Evolutionary conservation across 2,888 invertebrate species (phyloP), one percentile per base, ranked within the genome.

Genomic region (Pachymerium ferrugineum): DNA sequence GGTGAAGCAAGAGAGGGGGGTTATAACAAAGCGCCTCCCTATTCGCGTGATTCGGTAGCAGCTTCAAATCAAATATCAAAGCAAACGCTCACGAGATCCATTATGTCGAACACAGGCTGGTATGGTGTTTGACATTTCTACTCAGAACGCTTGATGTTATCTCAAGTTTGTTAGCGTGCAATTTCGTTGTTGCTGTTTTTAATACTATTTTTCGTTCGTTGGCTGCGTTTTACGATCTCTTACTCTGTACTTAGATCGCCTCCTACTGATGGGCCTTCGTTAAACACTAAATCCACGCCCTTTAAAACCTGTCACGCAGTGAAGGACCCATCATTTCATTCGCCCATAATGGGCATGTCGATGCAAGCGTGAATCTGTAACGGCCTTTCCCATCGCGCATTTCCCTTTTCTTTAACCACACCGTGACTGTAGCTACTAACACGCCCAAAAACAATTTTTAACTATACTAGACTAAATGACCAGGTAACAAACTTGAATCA

Each of bases 121-220:
- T 62, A 28, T 62, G 62, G 62, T 62, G 62, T 62, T 62, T 62
- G 62, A 62, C 62, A 62, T 62, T 62, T 62, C 62, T 62, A 22
- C 62, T 25, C 28, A 12, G 12, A 38, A 16, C 22, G 8, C 22
- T 62, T 62, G 62, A 62, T 62, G 12, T 62, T 62, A 62, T 62
- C 62, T 62, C 62, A 62, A 62, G 62, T 62, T 62, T 62, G 62
- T 62, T 62, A 62, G 62, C 62, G 62, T 62, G 62, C 62, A 62
- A 62, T 62, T 62, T 62, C 14, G 62, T 28, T 28, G 62, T 25
- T 62, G 22, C 28, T 54, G 47, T 62, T 62, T 62, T 62, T 62
- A 62, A 62, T 62, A 62, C 62, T 62, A 28, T 62, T 62, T 62
- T 62, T 62, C 28, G 25, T 62, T 62, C 38, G 62, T 62, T 28